These are phyloP conservation scores for Sympetrum striolatum DNA, from an alignment of 2,888 invertebrate species.

Conservation along the genomic window DNA sequence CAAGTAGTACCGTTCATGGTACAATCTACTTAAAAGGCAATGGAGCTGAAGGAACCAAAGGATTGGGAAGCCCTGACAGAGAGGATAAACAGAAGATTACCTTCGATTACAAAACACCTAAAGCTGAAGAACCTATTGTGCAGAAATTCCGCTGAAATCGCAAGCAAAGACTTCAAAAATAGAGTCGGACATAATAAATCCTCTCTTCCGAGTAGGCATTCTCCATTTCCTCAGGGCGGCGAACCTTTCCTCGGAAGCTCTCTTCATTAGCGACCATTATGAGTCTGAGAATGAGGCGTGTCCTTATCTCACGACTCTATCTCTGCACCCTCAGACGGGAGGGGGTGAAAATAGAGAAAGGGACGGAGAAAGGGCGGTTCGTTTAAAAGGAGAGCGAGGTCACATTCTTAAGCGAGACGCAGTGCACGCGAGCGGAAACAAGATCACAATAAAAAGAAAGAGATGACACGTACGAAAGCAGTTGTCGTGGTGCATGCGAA, in stretches of 20 bases:
- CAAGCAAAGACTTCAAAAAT: too few relatives aligned
- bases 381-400: neutral
- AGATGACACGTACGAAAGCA: neutral
- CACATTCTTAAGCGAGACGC: constrained; percentile 1
- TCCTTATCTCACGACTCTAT: neutral
- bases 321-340: neutral
- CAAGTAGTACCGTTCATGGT: too few relatives aligned
- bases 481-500: neutral
- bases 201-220: neutral
- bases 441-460: constrained; percentile 13
- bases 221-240: neutral
- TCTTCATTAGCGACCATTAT: neutral
- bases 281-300: neutral
- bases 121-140: too few relatives aligned
- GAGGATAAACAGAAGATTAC: too few relatives aligned
- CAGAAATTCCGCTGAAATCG: too few relatives aligned
- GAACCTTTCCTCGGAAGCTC: neutral
- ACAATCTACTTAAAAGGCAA: too few relatives aligned
- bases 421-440: constrained; percentile 34
- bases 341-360: neutral
- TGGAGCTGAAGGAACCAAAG: too few relatives aligned
- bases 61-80: too few relatives aligned
- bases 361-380: neutral
- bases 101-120: too few relatives aligned
- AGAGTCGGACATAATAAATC: too few relatives aligned